Conservation (phyloP, 2,113 vertebrate genomes). For the Gopherus flavomarginatus region DNA sequence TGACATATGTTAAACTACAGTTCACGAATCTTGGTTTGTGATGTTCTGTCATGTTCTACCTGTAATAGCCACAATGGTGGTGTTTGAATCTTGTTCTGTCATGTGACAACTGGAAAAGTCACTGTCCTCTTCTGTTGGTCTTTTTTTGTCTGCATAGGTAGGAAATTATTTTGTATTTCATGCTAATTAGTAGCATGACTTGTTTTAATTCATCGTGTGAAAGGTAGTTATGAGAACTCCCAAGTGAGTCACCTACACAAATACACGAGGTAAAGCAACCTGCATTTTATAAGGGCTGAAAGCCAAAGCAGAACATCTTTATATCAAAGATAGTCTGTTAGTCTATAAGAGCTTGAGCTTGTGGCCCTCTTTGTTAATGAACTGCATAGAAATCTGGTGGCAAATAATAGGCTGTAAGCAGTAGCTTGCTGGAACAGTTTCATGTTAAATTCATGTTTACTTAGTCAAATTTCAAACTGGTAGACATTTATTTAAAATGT, state of each 20-base stretch:
- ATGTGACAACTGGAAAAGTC: conserved; percentile 69
- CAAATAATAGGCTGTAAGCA: conserved; percentile 48
- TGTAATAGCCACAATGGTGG: conserved; percentile 37
- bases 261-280: conserved; percentile 52
- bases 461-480: conserved; percentile 62
- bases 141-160: conserved; percentile 67
- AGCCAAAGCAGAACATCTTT: conserved; percentile 47
- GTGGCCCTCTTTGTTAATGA: conserved; percentile 38
- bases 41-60: conserved; percentile 56
- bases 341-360: conserved; percentile 2
- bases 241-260: conserved; percentile 78
- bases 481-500: conserved; percentile 75
- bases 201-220: conserved; percentile 74
- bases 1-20: neutral
- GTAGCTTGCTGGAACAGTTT: neutral
- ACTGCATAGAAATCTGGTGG: conserved; percentile 19
- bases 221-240: conserved; percentile 66
- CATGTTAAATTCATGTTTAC: conserved; percentile 61
- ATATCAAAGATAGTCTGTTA: conserved; percentile 45
- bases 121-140: conserved; percentile 65
- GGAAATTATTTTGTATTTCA: conserved; percentile 75
- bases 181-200: conserved; percentile 66
- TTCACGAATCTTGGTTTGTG: conserved; percentile 55
- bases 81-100: conserved; percentile 52
- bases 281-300: conserved; percentile 11